Evolutionary conservation across 2,113 vertebrate species (phyloP), one percentile per base, ranked within the genome.

Genomic region (Corythoichthys haematopterus): DNA sequence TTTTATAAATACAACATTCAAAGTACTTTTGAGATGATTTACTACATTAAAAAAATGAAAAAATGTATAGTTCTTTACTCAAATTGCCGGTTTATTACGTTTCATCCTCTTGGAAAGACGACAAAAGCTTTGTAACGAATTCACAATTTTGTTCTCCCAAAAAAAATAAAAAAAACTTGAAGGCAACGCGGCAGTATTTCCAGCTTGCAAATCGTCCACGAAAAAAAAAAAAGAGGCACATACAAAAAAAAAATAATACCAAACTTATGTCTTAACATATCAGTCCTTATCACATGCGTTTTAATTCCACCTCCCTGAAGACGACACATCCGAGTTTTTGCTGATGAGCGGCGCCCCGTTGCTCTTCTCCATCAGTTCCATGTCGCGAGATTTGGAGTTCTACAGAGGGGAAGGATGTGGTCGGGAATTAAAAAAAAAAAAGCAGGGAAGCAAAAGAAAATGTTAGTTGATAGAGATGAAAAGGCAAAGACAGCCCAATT

Each of bases 341-440:
- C 64, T 12, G 64, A 65, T 52, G 64, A 65, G 36, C 16, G 48
- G 50, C 48, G 15, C 35, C 35, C 48, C 64, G 48, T 65, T 65
- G 50, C 64, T 37, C 50, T 52, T 65, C 64, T 53, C 48, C 50
- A 40, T 38, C 64, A 65, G 64, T 15, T 53, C 36, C 48, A 52
- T 5, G 47, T 52, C 50, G 15, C 64, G 64, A 65, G 36, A 53
- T 50, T 65, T 65, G 11, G 35, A 65, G 64, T 51, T 65, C 47
- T 65, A 40, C 47, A 53, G 12, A 9, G 43, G 47, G 47, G 28
- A 45, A 20, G 9, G 16, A 60, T 14, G 35, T 7, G 11, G 14
- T 60, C 56, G 13, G 11, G 28, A 28, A 58, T 28, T 28, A 28
- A 60, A 62, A n/a, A 20, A 45, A 43, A 20, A n/a, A 45, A 43